phyloP scores from a whole-genome alignment of 2,113 vertebrate genomes.

The Platanista minor region DNA sequence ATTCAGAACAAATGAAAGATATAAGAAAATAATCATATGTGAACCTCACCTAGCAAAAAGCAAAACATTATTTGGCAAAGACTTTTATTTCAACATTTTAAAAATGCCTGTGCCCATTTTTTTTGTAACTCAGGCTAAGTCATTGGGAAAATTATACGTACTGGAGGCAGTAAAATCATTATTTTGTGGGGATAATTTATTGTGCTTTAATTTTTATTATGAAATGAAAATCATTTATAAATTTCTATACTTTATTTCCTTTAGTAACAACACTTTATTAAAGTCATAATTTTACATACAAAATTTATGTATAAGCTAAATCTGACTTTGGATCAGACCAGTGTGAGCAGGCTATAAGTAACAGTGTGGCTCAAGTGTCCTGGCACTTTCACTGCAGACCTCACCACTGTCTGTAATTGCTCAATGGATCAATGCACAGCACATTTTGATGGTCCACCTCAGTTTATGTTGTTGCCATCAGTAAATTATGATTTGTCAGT shows the following conservation, averaged over 20 bases:
- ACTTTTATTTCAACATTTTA: not conserved
- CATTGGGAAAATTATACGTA: not conserved
- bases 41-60: not conserved
- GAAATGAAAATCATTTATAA: not conserved
- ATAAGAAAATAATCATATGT: not conserved
- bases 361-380: not conserved
- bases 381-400: not conserved
- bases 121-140: not conserved
- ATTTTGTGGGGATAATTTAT: not conserved
- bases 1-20: not conserved
- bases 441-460: not conserved
- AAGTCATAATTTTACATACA: not conserved
- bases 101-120: not conserved
- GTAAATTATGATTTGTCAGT: not conserved
- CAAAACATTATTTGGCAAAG: not conserved
- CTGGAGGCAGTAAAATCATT: not conserved
- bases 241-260: not conserved
- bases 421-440: not conserved
- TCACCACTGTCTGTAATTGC: not conserved
- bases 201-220: not conserved
- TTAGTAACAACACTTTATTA: not conserved
- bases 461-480: not conserved
- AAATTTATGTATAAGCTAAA: not conserved
- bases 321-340: not conserved
- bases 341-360: not conserved